Conservation (phyloP, 2,113 vertebrate species). For the Limanda limanda region DNA sequence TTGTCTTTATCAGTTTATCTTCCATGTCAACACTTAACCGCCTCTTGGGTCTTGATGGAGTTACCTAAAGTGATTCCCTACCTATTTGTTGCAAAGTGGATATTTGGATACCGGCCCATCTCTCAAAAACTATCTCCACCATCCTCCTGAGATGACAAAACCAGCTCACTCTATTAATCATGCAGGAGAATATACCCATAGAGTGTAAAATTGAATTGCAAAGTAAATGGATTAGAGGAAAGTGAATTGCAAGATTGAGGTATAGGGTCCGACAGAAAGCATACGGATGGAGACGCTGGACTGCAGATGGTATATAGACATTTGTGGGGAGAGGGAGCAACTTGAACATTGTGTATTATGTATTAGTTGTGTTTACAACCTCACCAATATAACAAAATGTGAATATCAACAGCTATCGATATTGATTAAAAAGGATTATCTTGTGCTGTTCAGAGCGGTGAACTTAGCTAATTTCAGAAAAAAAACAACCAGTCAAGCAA, state of each 20-base stretch:
- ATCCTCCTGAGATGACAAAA: slow-evolving; percentile 72
- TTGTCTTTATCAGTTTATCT: slow-evolving; percentile 59
- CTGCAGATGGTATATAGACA: slow-evolving; percentile 30
- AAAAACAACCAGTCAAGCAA: slow-evolving; percentile 20
- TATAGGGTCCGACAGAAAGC: slow-evolving; percentile 55
- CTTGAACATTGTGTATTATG: neutral
- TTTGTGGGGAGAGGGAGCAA: neutral
- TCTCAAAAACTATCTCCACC: slow-evolving; percentile 66
- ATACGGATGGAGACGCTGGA: slow-evolving; percentile 16
- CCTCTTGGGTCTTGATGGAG: slow-evolving; percentile 55
- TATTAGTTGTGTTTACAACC: too few relatives aligned
- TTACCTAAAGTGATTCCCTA: slow-evolving; percentile 66
- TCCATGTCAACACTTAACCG: slow-evolving; percentile 47
- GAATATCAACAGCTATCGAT: neutral
- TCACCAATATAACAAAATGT: neutral
- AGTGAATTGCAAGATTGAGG: slow-evolving; percentile 67
- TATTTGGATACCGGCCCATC: slow-evolving; percentile 61
- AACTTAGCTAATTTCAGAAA: slow-evolving; percentile 42
- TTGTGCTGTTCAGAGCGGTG: neutral
- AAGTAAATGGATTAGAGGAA: slow-evolving; percentile 79
- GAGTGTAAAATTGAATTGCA: slow-evolving; percentile 76
- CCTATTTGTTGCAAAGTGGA: slow-evolving; percentile 66
- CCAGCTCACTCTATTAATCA: slow-evolving; percentile 80
- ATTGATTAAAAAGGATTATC: neutral
- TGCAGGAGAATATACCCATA: slow-evolving; percentile 66